Conservation (phyloP, 2,888 invertebrate species). For the Lasioglossum malachurum region DNA sequence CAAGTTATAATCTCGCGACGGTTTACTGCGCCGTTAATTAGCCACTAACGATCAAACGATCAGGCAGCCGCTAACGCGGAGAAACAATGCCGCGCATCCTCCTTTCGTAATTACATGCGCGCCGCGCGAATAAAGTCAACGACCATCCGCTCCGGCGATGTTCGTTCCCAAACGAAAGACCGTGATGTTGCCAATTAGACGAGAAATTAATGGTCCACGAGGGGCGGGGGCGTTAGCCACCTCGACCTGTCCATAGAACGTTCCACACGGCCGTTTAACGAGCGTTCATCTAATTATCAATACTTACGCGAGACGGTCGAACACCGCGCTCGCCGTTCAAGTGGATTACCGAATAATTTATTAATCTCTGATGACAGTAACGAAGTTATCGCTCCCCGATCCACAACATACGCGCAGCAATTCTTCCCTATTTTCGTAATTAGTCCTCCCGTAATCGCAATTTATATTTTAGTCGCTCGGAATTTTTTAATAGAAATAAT, state of each 20-base stretch:
- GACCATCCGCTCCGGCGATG: conserved; percentile 10
- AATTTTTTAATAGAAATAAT: not conserved
- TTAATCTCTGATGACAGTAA: not conserved
- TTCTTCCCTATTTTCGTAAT: not conserved
- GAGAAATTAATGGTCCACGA: conserved; percentile 14
- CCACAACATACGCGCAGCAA: not conserved
- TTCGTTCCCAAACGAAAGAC: conserved; percentile 13
- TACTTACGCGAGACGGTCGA: conserved; percentile 24
- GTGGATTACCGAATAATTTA: conserved; percentile 35
- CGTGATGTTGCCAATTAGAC: conserved; percentile 28
- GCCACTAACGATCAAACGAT: conserved; percentile 31
- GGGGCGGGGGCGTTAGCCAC: not conserved
- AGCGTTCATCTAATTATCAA: conserved; percentile 32
- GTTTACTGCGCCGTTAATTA: conserved; percentile 41
- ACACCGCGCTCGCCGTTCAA: conserved; percentile 2
- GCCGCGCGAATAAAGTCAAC: conserved; percentile 3
- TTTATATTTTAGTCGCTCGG: not conserved
- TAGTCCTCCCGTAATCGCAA: not conserved
- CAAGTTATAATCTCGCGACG: conserved; percentile 33
- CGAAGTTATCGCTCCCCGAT: not conserved
- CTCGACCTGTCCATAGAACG: not conserved
- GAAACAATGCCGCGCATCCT: conserved; percentile 22
- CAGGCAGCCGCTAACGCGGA: not conserved
- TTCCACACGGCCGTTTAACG: conserved; percentile 25
- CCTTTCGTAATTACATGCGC: conserved; percentile 9